Conservation (phyloP, 2,888 invertebrate genomes). For the Drosophila mimica region DNA sequence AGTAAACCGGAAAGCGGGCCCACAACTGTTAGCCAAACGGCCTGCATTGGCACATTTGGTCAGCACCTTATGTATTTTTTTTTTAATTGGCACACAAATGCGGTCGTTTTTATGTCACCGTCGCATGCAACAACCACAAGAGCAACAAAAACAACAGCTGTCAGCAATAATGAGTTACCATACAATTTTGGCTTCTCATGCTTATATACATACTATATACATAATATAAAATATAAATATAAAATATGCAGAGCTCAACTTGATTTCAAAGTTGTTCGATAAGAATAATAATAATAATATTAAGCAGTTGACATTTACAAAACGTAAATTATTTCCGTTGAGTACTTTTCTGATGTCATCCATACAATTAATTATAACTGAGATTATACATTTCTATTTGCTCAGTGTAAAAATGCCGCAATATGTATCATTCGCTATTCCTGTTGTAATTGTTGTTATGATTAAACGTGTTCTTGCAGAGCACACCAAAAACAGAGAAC, state of each 20-base stretch:
- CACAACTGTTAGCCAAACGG: slow-evolving; percentile 37
- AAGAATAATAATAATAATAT: background rate
- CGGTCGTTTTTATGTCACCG: slow-evolving; percentile 51
- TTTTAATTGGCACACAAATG: slow-evolving; percentile 53
- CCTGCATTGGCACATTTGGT: slow-evolving; percentile 53
- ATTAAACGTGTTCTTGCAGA: slow-evolving; percentile 33
- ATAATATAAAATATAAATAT: background rate
- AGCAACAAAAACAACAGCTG: slow-evolving; percentile 16
- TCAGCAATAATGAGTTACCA: slow-evolving; percentile 17
- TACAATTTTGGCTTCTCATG: slow-evolving; percentile 14
- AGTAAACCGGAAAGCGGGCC: slow-evolving; percentile 47
- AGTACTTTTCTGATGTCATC: background rate
- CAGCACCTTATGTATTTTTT: slow-evolving; percentile 25
- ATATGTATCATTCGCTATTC: slow-evolving; percentile 14
- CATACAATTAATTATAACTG: background rate
- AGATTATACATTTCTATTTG: background rate
- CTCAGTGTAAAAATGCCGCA: slow-evolving; percentile 25
- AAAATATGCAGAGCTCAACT: slow-evolving; percentile 12
- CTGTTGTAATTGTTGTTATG: slow-evolving; percentile 6
- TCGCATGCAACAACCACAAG: slow-evolving; percentile 47
- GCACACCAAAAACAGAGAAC: slow-evolving; percentile 3
- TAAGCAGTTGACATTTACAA: background rate
- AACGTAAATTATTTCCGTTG: background rate
- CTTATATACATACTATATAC: background rate
- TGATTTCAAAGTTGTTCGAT: slow-evolving; percentile 12